Conservation (phyloP, 2,113 vertebrate species). For the Pomatostomus ruficeps region DNA sequence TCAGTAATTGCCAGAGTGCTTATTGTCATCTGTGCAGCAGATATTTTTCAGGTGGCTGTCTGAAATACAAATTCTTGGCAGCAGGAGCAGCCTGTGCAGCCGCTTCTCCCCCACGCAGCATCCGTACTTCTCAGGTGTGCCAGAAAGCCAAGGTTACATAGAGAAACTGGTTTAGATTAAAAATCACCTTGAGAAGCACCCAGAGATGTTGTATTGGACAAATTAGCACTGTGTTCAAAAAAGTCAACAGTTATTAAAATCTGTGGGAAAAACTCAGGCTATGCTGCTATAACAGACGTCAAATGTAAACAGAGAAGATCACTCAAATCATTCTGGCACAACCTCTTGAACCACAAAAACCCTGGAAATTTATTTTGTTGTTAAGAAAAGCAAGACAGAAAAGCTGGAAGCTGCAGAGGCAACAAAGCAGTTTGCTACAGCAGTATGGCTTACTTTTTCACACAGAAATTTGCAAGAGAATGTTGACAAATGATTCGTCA, state of each 20-base stretch:
- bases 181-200: neutral
- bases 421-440: neutral
- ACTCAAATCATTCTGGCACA: neutral
- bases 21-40: neutral
- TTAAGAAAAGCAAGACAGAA: neutral
- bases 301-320: neutral
- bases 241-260: neutral
- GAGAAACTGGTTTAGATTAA: neutral
- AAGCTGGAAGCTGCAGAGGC: neutral
- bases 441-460: neutral
- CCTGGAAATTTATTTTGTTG: neutral
- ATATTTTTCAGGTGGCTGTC: neutral
- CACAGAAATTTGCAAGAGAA: neutral
- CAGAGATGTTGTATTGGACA: neutral
- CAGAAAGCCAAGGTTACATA: neutral
- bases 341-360: neutral
- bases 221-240: neutral
- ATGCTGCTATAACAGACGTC: neutral
- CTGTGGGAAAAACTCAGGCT: neutral
- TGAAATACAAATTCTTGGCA: neutral
- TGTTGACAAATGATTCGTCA: neutral
- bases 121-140: neutral
- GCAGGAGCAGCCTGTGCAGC: neutral
- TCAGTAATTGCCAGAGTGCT: neutral
- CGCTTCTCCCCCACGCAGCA: rapidly evolving